Conservation (phyloP, 2,113 vertebrate species). For the Picathartes gymnocephalus region DNA sequence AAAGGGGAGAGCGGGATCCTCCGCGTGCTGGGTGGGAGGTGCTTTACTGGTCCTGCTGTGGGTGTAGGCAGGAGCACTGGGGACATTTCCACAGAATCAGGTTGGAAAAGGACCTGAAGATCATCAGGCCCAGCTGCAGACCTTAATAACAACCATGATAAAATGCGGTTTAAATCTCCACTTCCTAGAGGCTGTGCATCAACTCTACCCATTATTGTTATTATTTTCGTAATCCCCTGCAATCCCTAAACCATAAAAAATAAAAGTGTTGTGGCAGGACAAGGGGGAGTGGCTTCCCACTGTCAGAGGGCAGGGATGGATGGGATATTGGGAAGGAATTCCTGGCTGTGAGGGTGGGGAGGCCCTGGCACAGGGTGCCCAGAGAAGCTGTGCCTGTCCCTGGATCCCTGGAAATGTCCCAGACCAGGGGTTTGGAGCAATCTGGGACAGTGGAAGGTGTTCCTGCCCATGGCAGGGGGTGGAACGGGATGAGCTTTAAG, state of each 20-base stretch:
- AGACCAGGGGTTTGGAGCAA: background rate
- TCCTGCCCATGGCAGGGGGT: background rate
- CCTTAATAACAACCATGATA: background rate
- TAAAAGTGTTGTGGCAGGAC: background rate
- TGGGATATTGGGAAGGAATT: background rate
- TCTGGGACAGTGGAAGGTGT: background rate
- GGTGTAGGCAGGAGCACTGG: rapidly evolving
- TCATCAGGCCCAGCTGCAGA: background rate
- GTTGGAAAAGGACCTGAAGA: background rate
- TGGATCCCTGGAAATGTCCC: background rate
- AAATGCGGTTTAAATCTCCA: background rate
- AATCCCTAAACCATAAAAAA: background rate
- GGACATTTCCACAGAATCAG: background rate
- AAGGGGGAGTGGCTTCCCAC: background rate
- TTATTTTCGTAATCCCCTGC: background rate
- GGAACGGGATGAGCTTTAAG: rapidly evolving
- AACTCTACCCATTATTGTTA: background rate
- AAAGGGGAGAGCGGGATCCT: background rate
- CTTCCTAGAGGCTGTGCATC: background rate
- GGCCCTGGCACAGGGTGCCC: background rate
- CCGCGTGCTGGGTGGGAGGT: rapidly evolving
- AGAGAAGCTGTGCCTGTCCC: background rate
- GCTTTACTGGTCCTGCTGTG: too few relatives aligned
- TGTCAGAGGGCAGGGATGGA: rapidly evolving
- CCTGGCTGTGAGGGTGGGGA: rapidly evolving